phyloP scores from a whole-genome alignment of 2,113 vertebrate species.

The Chrysemys picta region DNA sequence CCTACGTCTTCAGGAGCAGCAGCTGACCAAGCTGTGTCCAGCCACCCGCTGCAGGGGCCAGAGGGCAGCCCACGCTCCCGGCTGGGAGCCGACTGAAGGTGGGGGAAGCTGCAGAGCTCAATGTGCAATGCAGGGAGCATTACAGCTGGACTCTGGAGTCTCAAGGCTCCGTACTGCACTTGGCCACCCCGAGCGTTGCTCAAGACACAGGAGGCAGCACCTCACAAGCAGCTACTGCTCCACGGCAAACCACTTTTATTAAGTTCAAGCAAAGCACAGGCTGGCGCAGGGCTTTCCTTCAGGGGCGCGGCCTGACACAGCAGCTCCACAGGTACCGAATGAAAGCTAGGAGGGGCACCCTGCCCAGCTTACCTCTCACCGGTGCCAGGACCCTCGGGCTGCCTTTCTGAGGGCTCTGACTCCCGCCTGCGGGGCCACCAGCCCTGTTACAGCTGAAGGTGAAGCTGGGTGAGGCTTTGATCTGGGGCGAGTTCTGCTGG shows the following conservation, averaged over 20 bases:
- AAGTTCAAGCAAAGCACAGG: rapidly evolving
- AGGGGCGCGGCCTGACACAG: slow-evolving; percentile 56
- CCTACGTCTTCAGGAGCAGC: background rate
- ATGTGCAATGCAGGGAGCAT: rapidly evolving
- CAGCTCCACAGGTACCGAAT: slow-evolving; percentile 68
- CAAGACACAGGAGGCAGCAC: background rate
- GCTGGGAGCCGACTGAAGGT: too few species aligned
- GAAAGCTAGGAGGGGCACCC: slow-evolving; percentile 58
- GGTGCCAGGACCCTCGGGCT: slow-evolving; percentile 76
- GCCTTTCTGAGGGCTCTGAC: slow-evolving; percentile 70
- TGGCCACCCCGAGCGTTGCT: background rate
- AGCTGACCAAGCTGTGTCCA: background rate
- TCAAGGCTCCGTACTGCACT: background rate
- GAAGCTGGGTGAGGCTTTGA: slow-evolving; percentile 89
- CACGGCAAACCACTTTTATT: background rate
- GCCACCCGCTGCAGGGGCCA: background rate
- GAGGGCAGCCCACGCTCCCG: background rate
- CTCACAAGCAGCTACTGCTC: background rate
- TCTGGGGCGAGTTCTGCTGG: slow-evolving; percentile 86
- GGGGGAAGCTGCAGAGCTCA: rapidly evolving
- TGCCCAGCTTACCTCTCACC: slow-evolving; percentile 88
- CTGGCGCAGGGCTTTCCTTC: background rate
- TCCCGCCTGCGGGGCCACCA: slow-evolving; percentile 12
- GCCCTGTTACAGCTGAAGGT: slow-evolving; percentile 83
- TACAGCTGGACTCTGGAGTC: background rate